Conservation (phyloP, 2,797 vertebrate species). For the Aselliscus stoliczkanus region DNA sequence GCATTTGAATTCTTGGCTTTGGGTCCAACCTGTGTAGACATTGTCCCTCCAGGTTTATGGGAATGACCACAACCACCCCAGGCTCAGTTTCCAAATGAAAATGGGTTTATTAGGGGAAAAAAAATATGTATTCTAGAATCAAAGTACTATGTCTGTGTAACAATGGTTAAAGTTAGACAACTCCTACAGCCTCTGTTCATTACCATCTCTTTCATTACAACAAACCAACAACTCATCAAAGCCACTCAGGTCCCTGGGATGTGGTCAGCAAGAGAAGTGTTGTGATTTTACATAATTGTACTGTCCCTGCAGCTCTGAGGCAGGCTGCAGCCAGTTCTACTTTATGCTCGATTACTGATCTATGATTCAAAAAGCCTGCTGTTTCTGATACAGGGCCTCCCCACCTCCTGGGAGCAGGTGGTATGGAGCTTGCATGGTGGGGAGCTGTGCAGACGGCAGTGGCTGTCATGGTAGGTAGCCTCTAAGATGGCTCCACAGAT, state of each 20-base stretch:
- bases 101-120: background rate
- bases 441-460: background rate
- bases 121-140: background rate
- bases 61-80: background rate
- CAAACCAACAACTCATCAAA: background rate
- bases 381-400: background rate
- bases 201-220: background rate
- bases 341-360: background rate
- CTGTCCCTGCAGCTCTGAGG: background rate
- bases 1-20: background rate
- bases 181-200: background rate
- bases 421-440: background rate
- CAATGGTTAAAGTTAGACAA: background rate
- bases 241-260: background rate
- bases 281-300: background rate
- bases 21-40: background rate
- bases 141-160: background rate
- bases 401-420: background rate
- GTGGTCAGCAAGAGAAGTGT: background rate
- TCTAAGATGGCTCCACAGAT: background rate
- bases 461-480: background rate
- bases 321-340: background rate
- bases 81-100: background rate
- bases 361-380: background rate
- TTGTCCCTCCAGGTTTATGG: background rate